Base-by-base conservation (phyloP, 2,888 invertebrate species). In the Bugula neritina region DNA sequence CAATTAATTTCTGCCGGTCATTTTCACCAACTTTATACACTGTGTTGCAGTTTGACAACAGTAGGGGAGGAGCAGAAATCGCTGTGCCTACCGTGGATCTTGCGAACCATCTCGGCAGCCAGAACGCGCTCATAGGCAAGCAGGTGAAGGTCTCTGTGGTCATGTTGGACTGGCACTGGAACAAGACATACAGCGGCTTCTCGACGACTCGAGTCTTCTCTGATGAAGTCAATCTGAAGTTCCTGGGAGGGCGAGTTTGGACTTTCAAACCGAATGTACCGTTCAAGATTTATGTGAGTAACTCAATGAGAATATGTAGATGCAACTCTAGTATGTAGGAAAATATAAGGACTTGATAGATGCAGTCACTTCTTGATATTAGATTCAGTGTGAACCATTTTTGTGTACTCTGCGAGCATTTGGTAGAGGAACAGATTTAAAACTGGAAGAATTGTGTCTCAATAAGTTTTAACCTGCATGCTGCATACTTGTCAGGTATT, bases 231-330 rank as follows among this genome's bases (percentile, higher is more conserved):
- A 89, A 89, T 72, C 88, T 96, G 0, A 88, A 89, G 54, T 93
- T 96, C 84, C 87, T 96, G 0, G 97, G 96, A 0, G 93, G 92
- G 43, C 89, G 90, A 0, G 92, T 96, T 3, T 93, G 96, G 84
- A 91, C 97, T n/a, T 96, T 96, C 85, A 97, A 96, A 83, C 96
- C 97, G 0, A 88, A 92, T 10, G 94, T 96, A 92, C 93, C 94
- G 0, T 91, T 94, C 79, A 90, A 90, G 75, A 88, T 90, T 69
- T 93, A 93, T 83, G 91, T 92, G 84, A 88, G 90, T 86, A 70
- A n/a, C 73, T n/a, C n/a, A n/a, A n/a, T n/a, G n/a, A n/a, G n/a
- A n/a, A n/a, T n/a, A n/a, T n/a, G n/a, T n/a, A n/a, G n/a, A n/a
- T n/a, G n/a, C n/a, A n/a, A n/a, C n/a, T n/a, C n/a, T n/a, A n/a